Evolutionary conservation across 2,888 invertebrate genomes (phyloP).

Genomic region (Falcaria lacertinaria): DNA sequence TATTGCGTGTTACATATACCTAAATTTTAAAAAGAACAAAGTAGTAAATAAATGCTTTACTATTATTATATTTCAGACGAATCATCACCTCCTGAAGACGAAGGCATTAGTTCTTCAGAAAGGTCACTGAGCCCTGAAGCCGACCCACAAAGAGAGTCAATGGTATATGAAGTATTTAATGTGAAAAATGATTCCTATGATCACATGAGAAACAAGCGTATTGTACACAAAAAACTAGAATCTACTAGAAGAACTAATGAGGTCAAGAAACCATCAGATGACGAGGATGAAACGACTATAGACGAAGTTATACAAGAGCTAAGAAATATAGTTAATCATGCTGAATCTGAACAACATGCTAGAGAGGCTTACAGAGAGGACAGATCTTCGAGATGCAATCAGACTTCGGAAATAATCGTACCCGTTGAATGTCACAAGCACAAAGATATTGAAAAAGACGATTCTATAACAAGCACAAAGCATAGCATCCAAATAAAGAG

Average conservation of each 20-base stretch:
- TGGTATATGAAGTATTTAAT: conserved; percentile 81
- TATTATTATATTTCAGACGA: conserved; percentile 75
- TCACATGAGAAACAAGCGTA: conserved; percentile 64
- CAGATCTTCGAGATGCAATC: conserved; percentile 59
- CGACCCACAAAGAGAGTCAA: conserved; percentile 79
- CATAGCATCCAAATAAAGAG: conserved; percentile 73
- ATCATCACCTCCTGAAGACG: conserved; percentile 90
- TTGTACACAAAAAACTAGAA: conserved; percentile 61
- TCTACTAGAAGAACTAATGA: conserved; percentile 39
- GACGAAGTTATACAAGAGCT: conserved; percentile 93
- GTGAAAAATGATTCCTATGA: conserved; percentile 79
- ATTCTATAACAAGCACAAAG: conserved; percentile 75
- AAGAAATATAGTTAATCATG: conserved; percentile 90
- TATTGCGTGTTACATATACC: too few species aligned
- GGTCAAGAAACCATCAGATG: conserved; percentile 73
- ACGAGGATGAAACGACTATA: conserved; percentile 89
- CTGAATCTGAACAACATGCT: conserved; percentile 84
- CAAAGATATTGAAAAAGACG: conserved; percentile 65
- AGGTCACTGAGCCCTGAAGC: conserved; percentile 87
- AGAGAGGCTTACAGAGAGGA: conserved; percentile 54
- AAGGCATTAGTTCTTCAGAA: conserved; percentile 93
- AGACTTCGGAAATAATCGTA: conserved; percentile 64
- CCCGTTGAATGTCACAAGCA: conserved; percentile 55
- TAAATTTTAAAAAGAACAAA: too few species aligned
- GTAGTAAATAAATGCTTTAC: too few species aligned